Evolutionary conservation across 2,113 vertebrate genomes (phyloP).

Genomic region (Trachemys scripta): DNA sequence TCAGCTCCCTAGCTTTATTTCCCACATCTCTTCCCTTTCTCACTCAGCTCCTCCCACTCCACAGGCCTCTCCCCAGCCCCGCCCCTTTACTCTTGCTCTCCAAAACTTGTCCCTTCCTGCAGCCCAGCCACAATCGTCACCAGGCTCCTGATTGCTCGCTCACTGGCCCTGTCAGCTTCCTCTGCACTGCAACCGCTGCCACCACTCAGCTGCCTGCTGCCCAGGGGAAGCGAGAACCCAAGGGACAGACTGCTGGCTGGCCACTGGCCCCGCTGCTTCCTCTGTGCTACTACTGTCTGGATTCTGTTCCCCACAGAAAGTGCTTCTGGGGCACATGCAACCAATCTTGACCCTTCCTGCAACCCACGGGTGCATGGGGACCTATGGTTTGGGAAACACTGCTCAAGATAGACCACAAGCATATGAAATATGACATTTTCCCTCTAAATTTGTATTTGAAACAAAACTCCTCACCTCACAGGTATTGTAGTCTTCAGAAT

Average conservation of each 20-base stretch:
- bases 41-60: not conserved
- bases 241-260: not conserved
- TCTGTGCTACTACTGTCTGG: not conserved
- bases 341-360: not conserved
- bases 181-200: not conserved
- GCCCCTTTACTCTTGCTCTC: not conserved
- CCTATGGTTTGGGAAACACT: not conserved
- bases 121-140: not conserved
- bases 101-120: not conserved
- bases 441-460: not conserved
- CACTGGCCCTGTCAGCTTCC: not conserved
- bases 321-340: not conserved
- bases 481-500: slow-evolving; percentile 98
- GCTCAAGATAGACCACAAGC: too few species aligned
- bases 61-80: not conserved
- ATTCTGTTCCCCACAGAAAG: not conserved
- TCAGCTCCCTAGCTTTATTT: not conserved
- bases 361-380: not conserved
- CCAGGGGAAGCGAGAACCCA: not conserved
- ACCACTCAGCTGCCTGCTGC: not conserved
- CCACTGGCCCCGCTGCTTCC: not conserved
- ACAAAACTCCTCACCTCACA: slow-evolving; percentile 87
- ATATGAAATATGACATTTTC: not conserved
- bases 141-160: not conserved
- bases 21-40: not conserved